Evolutionary conservation across 2,888 invertebrate species (phyloP).

Genomic region (Poecilobothrus nobilitatus): DNA sequence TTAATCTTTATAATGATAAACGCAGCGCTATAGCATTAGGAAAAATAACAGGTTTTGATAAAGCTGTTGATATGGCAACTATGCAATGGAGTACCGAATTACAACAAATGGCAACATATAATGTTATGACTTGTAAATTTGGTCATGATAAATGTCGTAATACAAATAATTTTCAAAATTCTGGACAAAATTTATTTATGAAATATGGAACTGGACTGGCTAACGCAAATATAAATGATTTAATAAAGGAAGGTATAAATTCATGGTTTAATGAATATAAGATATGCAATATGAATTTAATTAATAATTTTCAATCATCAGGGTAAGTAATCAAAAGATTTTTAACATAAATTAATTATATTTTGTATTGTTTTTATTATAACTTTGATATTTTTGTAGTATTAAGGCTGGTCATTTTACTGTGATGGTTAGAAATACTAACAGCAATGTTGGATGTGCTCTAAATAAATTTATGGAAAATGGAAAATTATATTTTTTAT

Average conservation of each 20-base stretch:
- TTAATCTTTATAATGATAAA: not conserved
- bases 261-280: conserved; percentile 19
- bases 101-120: not conserved
- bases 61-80: not conserved
- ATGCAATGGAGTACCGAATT: not conserved
- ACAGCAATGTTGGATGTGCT: conserved; percentile 4
- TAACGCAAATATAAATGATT: no score
- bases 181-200: conserved; percentile 19
- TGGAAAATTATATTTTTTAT: conserved; percentile 5
- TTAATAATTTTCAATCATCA: not conserved
- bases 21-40: not conserved
- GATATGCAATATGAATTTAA: conserved; percentile 14
- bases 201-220: not conserved
- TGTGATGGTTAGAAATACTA: conserved; percentile 18
- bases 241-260: not conserved
- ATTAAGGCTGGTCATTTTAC: conserved; percentile 21
- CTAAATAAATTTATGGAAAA: not conserved
- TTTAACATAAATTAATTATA: no score
- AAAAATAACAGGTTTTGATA: not conserved
- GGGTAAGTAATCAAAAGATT: not conserved
- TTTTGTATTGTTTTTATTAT: not conserved
- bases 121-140: conserved; percentile 2
- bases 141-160: conserved; percentile 17
- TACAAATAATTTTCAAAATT: conserved; percentile 11
- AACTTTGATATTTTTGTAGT: conserved; percentile 12